Conservation (phyloP, 2,888 invertebrate genomes). For the Atherix ibis region DNA sequence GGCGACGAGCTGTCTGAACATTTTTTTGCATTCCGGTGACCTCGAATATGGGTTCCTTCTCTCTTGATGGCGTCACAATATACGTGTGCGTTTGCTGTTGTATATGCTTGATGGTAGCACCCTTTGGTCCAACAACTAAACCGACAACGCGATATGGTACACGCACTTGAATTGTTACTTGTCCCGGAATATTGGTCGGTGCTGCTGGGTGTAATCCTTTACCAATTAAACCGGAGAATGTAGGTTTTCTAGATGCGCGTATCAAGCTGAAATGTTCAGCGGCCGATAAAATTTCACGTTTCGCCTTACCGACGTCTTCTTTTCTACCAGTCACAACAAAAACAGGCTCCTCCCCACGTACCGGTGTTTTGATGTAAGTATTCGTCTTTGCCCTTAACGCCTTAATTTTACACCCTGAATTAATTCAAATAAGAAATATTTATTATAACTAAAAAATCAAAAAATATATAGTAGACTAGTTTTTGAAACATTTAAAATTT, state of each 20-base stretch:
- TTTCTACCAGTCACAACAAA: conserved; percentile 98
- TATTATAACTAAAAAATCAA: conserved; percentile 1
- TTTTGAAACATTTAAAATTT: no score
- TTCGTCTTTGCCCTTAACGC: conserved; percentile 97
- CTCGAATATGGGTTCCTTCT: conserved; percentile 98
- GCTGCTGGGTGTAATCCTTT: conserved; percentile 55
- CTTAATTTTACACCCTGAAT: conserved; percentile 99
- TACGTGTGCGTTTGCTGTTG: conserved; percentile 99
- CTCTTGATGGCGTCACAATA: conserved; percentile 95
- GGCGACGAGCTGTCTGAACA: conserved; percentile 87
- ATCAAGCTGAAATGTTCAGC: conserved; percentile 99
- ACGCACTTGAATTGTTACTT: conserved; percentile 90
- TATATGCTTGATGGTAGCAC: conserved; percentile 98
- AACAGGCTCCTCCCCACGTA: conserved; percentile 95
- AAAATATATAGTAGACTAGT: no score
- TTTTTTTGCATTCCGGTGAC: conserved; percentile 94
- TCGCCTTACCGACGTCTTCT: conserved; percentile 94
- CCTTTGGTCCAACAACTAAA: conserved; percentile 96
- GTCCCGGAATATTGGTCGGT: conserved; percentile 74
- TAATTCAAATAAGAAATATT: conserved; percentile 3
- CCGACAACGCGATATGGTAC: conserved; percentile 98
- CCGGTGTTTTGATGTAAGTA: conserved; percentile 99
- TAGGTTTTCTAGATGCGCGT: conserved; percentile 78
- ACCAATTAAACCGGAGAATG: conserved; percentile 34
- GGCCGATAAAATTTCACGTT: conserved; percentile 92